Evolutionary conservation across 1,140 invertebrate species (phyloP).

Genomic region (Acromyrmex heyeri): DNA sequence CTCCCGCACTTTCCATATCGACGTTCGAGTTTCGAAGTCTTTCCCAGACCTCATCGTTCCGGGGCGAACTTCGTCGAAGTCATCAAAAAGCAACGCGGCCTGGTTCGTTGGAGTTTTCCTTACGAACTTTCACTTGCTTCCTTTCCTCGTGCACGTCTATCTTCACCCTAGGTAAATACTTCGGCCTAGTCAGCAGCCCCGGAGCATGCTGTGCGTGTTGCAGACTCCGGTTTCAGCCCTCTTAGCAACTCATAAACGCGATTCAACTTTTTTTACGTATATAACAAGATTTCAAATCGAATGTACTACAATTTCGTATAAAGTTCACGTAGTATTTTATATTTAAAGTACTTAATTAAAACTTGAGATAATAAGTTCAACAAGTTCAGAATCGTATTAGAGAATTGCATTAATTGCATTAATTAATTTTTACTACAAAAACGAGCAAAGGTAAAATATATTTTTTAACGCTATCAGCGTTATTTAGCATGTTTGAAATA

Average conservation of each 20-base stretch:
- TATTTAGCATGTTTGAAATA: no score
- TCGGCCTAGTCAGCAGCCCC: slow-evolving; percentile 70
- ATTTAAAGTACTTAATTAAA: neutral
- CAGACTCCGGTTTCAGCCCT: slow-evolving; percentile 33
- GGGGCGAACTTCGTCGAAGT: slow-evolving; percentile 68
- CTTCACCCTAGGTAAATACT: slow-evolving; percentile 69
- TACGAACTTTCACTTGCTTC: slow-evolving; percentile 72
- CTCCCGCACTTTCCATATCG: slow-evolving; percentile 73
- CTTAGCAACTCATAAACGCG: slow-evolving; percentile 18
- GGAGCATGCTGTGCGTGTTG: slow-evolving; percentile 40
- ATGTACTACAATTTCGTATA: neutral
- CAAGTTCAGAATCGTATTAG: no score
- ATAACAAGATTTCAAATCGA: slow-evolving; percentile 1
- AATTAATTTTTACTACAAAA: no score
- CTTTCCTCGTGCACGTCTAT: slow-evolving; percentile 61
- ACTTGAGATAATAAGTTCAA: neutral
- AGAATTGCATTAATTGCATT: no score
- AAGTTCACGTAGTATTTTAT: neutral
- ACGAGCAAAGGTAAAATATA: no score
- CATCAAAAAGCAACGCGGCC: slow-evolving; percentile 75
- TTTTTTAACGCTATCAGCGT: no score
- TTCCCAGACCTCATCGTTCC: slow-evolving; percentile 69
- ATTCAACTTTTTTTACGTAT: slow-evolving; percentile 25
- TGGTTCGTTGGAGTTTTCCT: slow-evolving; percentile 75
- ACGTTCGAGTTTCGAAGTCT: slow-evolving; percentile 74